Evolutionary conservation across 1,140 invertebrate genomes (phyloP).

Genomic region (Drosophila parvula): DNA sequence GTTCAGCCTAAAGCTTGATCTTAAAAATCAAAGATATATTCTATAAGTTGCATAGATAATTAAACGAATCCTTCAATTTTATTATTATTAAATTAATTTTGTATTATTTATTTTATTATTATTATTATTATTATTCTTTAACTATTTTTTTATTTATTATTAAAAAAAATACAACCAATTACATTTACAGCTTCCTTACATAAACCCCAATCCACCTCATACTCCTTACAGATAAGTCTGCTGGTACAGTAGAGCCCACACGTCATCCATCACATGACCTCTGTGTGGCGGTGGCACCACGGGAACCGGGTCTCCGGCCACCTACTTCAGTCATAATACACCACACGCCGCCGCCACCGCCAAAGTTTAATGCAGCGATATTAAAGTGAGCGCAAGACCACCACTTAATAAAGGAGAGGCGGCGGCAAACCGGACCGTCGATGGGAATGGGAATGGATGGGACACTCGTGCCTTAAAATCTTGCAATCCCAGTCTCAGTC

Average conservation of each 20-base stretch:
- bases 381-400: slow-evolving; percentile 74
- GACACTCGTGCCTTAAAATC: slow-evolving; percentile 29
- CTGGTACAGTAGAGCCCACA: slow-evolving; percentile 57
- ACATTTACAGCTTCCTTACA: neutral
- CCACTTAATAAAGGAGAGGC: slow-evolving; percentile 65
- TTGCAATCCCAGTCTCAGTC: neutral
- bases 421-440: slow-evolving; percentile 45
- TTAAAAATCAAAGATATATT: no score
- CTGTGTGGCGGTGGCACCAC: slow-evolving; percentile 49
- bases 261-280: slow-evolving; percentile 64
- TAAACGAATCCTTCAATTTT: neutral
- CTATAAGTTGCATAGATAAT: no score
- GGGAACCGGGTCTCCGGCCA: slow-evolving; percentile 51
- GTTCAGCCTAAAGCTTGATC: no score
- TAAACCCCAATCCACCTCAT: neutral
- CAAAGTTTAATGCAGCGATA: slow-evolving; percentile 70
- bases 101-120: no score
- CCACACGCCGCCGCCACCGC: slow-evolving; percentile 51
- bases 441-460: slow-evolving; percentile 31
- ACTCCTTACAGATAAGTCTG: neutral
- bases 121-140: no score
- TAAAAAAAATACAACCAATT: neutral
- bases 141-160: no score
- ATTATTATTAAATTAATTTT: no score
- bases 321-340: slow-evolving; percentile 78